Percentiles rank a stretch among this genome's conserved stretches.
Evolutionary conservation across 1,140 invertebrate genomes (phyloP).

Genomic region (Daktulosphaira vitifoliae): DNA sequence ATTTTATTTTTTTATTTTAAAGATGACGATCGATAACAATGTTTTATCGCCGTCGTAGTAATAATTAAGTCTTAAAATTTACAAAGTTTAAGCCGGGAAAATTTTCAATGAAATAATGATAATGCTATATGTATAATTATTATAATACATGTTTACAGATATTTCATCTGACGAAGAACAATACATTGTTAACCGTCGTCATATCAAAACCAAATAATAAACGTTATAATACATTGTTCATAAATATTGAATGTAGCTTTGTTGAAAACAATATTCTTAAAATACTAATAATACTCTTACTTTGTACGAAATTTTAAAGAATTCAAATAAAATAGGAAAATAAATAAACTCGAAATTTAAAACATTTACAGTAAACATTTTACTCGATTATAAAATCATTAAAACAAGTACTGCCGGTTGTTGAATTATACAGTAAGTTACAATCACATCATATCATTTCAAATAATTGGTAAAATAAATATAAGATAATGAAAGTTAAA

Average conservation of each 20-base stretch:
- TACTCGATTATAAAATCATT: no score
- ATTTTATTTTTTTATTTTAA: conserved; percentile 20
- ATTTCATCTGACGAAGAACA: conserved; percentile 6
- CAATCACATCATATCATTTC: no score
- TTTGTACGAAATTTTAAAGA: conserved; percentile 14
- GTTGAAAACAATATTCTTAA: conserved; percentile 17
- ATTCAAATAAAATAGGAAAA: neutral
- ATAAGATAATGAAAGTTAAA: no score
- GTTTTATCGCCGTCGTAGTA: neutral
- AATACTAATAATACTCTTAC: conserved; percentile 25
- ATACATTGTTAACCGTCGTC: conserved; percentile 4
- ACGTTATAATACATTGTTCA: neutral
- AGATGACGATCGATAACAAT: neutral
- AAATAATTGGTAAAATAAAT: no score
- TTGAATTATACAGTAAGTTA: no score
- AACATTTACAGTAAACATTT: no score
- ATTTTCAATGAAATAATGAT: conserved; percentile 6
- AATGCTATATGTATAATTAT: conserved; percentile 12
- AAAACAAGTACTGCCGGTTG: no score
- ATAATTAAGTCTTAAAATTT: conserved; percentile 31
- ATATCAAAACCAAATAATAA: neutral
- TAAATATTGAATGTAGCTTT: no score
- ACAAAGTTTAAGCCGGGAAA: conserved; percentile 31
- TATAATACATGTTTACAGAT: conserved; percentile 27
- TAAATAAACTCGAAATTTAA: neutral